Base-by-base conservation (phyloP, 2,888 invertebrate species). In the Syrphus vitripennis region DNA sequence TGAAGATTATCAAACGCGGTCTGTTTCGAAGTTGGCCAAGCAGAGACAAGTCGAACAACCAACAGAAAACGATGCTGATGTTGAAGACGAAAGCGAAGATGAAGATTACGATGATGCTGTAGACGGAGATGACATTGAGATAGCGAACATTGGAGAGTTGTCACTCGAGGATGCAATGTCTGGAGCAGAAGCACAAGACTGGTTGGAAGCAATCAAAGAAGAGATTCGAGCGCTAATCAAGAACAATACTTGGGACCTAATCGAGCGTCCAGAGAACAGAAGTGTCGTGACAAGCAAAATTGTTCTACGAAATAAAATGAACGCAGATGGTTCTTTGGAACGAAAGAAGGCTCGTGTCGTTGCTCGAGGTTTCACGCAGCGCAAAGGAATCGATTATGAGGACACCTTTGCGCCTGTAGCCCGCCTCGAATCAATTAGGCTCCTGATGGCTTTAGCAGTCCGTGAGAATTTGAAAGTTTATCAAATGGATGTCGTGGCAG, bases 231-330 rank as follows among this genome's bases (percentile, higher is more conserved):
- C 10, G 7, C 61, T 69, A 31, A 34, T 65, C 29, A 70, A 75
- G 12, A 69, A 75, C 29, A 40, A 77, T n/a, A 77, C 81, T 1
- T 81, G 72, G 50, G 70, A 69, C 12, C 34, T 80, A 21, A 55
- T 74, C 42, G 24, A 71, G 61, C 71, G 76, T 48, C 71, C 72
- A 45, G 12, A 21, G 12, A 40, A 75, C 31, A 76, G 67, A 59
- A 24, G 19, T 40, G 40, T 72, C 29, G 75, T 79, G 14, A 69
- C 74, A 4, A 55, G 69, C 31, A 70, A 72, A 59, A 16, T 80
- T 50, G 65, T 80, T 29, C 19, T 76, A 26, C 65, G 65, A n/a
- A 76, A 71, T 50, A 84, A 80, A 24, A 21, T 76, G 10, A n/a
- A n/a, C n/a, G n/a, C n/a, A n/a, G n/a, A n/a, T n/a, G n/a, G n/a